Evolutionary conservation across 2,797 vertebrate species (phyloP), one percentile per base, ranked within the genome.

Genomic region (Hippoglossus hippoglossus): DNA sequence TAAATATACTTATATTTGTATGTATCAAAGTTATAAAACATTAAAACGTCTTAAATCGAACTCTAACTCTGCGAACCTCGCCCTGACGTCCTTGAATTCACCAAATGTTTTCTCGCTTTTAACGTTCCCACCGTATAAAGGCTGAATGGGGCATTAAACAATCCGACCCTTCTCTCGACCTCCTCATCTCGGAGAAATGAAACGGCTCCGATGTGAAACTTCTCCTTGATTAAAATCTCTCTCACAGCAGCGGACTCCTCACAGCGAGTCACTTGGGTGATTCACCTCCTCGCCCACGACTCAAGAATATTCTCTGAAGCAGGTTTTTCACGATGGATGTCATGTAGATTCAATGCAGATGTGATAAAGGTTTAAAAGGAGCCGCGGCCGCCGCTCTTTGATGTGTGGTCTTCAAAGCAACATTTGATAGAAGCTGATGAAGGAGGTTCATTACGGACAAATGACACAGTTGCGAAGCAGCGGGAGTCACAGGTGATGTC

Each of bases 371-470:
- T 59, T 15, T 11, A 67, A 76, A 39, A 83, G 63, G 13, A 28
- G 50, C 0, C 18, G 21, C 60, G 0, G 3, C 62, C 61, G 11
- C 11, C 36, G 36, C 36, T 12, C 78, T 86, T 79, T 86, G 67
- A 84, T 81, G 53, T 70, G 39, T 24, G 21, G 25, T 41, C 73
- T 79, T 87, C 79, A 85, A 85, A 89, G 67, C 36, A 73, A 46
- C 46, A 36, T 79, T 79, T 79, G 52, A 77, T 79, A 15, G 7
- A 68, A 67, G 64, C 60, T 63, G 34, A 44, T 62, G 5, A 65
- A 79, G 71, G 69, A 82, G 78, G 74, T 80, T 82, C 52, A 75
- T 72, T 67, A 16, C 3, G 28, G 52, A 71, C 69, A 62, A 77
- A 78, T 53, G 66, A 66, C 59, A 46, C 57, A 34, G 9, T 50